These are phyloP conservation scores for Taeniopygia guttata DNA, from an alignment of 2,797 vertebrate genomes.

Conservation along the genomic window DNA sequence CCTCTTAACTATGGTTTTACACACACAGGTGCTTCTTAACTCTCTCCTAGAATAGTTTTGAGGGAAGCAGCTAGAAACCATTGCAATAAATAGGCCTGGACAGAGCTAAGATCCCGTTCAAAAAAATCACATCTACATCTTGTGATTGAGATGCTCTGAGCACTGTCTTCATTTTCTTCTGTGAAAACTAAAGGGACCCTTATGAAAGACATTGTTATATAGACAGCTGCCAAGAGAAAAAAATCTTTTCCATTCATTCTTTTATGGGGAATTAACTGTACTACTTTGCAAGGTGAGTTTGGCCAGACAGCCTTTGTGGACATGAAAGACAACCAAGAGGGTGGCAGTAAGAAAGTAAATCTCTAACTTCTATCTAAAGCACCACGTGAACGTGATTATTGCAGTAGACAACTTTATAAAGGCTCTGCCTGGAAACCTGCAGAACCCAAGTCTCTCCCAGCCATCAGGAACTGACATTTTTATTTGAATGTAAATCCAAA, in stretches of 20 bases:
- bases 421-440: background rate
- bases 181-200: background rate
- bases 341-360: background rate
- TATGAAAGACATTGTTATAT: background rate
- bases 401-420: background rate
- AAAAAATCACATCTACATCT: background rate
- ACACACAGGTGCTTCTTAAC: background rate
- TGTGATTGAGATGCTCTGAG: background rate
- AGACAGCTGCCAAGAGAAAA: background rate
- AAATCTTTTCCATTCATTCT: background rate
- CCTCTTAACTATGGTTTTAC: background rate
- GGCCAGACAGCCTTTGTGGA: background rate
- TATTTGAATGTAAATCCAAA: background rate
- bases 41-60: background rate
- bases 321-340: background rate
- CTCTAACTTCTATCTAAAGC: background rate
- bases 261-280: background rate
- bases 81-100: background rate
- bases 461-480: background rate
- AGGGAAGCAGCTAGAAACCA: background rate
- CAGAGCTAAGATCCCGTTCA: background rate
- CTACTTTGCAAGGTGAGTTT: background rate
- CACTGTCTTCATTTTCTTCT: background rate
- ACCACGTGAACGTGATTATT: background rate
- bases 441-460: background rate